phyloP scores from a whole-genome alignment of 2,888 invertebrate genomes.

The Cylindroiulus punctatus region DNA sequence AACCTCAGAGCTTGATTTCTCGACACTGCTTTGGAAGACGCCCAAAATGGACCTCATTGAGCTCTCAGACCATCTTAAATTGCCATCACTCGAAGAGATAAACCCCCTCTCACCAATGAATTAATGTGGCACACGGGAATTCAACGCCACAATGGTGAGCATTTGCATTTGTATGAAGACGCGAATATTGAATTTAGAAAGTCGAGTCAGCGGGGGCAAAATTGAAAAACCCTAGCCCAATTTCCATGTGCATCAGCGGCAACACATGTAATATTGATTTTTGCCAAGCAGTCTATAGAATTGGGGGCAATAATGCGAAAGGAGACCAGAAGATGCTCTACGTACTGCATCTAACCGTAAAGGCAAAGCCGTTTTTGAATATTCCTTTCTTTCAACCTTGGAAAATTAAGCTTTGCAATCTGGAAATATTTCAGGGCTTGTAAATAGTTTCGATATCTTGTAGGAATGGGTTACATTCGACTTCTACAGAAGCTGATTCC shows the following conservation, averaged over 20 bases:
- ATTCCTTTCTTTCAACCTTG: background rate
- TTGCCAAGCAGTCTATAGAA: constrained; percentile 8
- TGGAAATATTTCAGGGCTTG: background rate
- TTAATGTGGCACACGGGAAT: constrained; percentile 38
- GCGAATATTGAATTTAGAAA: constrained; percentile 21
- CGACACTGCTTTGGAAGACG: background rate
- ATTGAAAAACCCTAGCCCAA: constrained; percentile 29
- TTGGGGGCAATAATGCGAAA: background rate
- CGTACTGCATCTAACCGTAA: background rate
- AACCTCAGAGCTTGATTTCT: background rate
- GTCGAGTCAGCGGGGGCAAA: constrained; percentile 16
- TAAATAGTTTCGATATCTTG: background rate
- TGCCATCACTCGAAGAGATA: constrained; percentile 33
- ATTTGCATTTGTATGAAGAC: constrained; percentile 35
- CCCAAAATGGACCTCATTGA: constrained; percentile 27
- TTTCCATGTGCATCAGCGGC: constrained; percentile 27
- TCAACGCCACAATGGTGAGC: background rate
- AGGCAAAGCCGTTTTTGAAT: background rate
- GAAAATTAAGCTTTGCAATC: background rate
- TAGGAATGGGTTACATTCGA: no score
- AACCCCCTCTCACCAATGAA: constrained; percentile 37
- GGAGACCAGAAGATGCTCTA: background rate
- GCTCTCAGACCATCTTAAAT: constrained; percentile 28
- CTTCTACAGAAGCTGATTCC: no score
- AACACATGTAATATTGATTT: constrained; percentile 20